Conservation (phyloP, 2,797 vertebrate genomes). For the Chelon auratus region DNA sequence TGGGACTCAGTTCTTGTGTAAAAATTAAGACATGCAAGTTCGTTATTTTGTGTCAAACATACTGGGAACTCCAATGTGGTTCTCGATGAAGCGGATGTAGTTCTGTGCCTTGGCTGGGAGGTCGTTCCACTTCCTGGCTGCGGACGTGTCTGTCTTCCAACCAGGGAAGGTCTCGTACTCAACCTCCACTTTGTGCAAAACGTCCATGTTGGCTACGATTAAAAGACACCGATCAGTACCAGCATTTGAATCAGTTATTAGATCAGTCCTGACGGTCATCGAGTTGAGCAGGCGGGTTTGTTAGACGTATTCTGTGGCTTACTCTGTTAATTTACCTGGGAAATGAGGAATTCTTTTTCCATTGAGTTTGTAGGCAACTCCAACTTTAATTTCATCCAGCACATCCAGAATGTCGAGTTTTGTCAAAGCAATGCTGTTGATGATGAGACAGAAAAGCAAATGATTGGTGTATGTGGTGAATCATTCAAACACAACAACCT, state of each 20-base stretch:
- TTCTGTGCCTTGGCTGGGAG: constrained; percentile 96
- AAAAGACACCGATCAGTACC: constrained; percentile 28
- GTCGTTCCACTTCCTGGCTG: constrained; percentile 94
- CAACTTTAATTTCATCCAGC: constrained; percentile 96
- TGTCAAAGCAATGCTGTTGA: constrained; percentile 93
- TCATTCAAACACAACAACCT: background rate
- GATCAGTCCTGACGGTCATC: background rate
- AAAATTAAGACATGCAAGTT: background rate
- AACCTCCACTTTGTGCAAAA: constrained; percentile 96
- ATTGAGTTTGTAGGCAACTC: constrained; percentile 93
- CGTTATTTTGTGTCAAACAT: constrained; percentile 56
- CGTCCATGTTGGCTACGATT: constrained; percentile 93
- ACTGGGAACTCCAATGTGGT: constrained; percentile 97
- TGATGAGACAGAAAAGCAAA: background rate
- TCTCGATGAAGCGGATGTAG: constrained; percentile 97
- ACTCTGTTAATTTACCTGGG: constrained; percentile 86
- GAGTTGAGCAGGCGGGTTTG: background rate
- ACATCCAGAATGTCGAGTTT: constrained; percentile 98
- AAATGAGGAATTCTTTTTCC: constrained; percentile 97
- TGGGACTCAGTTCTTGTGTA: background rate
- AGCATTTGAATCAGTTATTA: background rate
- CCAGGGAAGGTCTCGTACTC: constrained; percentile 97
- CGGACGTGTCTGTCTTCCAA: constrained; percentile 96
- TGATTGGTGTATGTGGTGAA: background rate
- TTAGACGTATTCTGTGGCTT: too few species aligned